Percentiles rank a stretch among this genome's conserved stretches.
These are phyloP conservation scores for Petrolisthes manimaculis DNA, from an alignment of 2,888 invertebrate genomes.

Conservation along the genomic window DNA sequence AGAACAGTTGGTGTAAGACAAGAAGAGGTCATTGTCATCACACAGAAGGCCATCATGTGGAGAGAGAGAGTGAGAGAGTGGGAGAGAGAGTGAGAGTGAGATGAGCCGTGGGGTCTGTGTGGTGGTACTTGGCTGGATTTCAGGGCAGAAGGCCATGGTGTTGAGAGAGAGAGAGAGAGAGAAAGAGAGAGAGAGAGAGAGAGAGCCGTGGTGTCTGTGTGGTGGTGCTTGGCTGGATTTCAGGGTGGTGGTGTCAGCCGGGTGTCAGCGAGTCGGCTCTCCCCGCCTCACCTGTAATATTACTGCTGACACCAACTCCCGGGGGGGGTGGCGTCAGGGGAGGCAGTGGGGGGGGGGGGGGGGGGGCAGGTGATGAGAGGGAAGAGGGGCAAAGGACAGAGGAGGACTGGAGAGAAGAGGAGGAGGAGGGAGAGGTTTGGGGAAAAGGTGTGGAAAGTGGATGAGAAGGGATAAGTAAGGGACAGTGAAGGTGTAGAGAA, in stretches of 20 bases:
- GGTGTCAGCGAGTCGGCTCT: not conserved
- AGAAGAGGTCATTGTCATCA: too few relatives aligned
- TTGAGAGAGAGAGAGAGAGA: too few relatives aligned
- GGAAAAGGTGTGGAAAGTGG: not conserved
- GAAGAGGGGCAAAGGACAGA: not conserved
- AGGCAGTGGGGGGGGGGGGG: not conserved
- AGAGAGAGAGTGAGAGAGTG: too few relatives aligned
- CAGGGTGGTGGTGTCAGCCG: too few relatives aligned
- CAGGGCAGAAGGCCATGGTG: too few relatives aligned
- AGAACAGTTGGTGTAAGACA: not conserved
- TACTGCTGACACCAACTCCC: constrained; percentile 16
- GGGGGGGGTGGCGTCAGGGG: not conserved
- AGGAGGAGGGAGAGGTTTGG: not conserved
- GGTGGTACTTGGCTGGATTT: not conserved
- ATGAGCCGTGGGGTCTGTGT: not conserved
- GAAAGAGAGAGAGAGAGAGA: too few relatives aligned
- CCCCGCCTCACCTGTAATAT: constrained; percentile 10
- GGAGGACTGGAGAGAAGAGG: not conserved
- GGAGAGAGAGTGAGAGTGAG: too few relatives aligned
- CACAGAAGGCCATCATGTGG: too few relatives aligned
- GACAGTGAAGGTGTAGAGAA: not conserved
- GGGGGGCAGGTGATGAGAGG: not conserved
- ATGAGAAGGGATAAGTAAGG: not conserved
- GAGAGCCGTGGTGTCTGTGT: not conserved
- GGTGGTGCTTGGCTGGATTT: not conserved